Conservation (phyloP, 2,113 vertebrate genomes). For the Chamaetylas fuelleborni region DNA sequence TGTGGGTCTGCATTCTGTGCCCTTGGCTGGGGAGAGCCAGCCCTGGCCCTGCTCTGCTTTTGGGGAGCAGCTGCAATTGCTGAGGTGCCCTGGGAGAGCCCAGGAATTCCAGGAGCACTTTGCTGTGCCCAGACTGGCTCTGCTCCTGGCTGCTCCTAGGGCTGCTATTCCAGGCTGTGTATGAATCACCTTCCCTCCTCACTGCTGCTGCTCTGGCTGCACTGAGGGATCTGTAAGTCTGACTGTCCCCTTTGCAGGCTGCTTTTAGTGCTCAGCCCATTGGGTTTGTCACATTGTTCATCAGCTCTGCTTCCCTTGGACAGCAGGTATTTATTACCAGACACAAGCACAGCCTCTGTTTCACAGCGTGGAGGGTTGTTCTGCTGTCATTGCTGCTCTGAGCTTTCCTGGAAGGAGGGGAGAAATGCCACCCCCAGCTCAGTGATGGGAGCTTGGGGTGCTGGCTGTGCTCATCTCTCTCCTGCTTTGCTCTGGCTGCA, state of each 20-base stretch:
- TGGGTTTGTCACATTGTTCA: neutral
- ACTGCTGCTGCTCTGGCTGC: neutral
- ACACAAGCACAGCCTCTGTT: neutral
- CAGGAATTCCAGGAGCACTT: neutral
- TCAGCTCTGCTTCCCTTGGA: neutral
- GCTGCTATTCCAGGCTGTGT: neutral
- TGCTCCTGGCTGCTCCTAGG: neutral
- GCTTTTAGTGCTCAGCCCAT: neutral
- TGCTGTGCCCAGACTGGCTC: rapidly evolving
- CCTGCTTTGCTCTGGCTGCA: neutral
- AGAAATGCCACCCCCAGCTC: neutral
- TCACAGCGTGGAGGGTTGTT: neutral
- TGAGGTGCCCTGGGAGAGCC: neutral
- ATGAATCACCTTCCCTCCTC: neutral
- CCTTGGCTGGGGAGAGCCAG: neutral
- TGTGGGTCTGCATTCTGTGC: neutral
- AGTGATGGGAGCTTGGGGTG: neutral
- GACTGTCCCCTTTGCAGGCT: neutral
- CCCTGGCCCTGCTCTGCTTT: rapidly evolving
- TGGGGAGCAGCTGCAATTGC: neutral
- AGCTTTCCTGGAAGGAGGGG: neutral
- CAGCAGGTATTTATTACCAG: neutral
- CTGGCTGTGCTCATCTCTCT: neutral
- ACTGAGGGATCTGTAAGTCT: neutral
- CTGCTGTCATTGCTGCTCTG: neutral